A percentile compares a stretch with the other conserved stretches of the same genome.
phyloP scores from a whole-genome alignment of 2,113 vertebrate species.

The Thryonomys swinderianus region DNA sequence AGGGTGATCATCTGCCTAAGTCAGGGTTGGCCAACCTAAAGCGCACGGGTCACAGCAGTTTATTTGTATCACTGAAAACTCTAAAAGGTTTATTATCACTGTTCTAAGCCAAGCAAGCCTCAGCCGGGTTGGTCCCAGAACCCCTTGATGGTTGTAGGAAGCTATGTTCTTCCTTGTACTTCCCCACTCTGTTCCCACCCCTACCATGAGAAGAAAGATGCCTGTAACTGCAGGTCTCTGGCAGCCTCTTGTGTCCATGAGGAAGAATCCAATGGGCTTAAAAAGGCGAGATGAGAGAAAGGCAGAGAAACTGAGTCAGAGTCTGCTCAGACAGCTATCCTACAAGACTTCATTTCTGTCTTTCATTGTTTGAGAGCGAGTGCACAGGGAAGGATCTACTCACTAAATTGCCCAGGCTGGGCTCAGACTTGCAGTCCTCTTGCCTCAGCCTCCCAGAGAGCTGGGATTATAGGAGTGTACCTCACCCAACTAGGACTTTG shows the following conservation, averaged over 20 bases:
- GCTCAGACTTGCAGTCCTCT: background rate
- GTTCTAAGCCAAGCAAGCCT: background rate
- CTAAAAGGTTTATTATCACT: background rate
- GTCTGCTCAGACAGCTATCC: background rate
- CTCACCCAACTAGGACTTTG: background rate
- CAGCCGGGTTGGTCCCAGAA: background rate
- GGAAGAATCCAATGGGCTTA: background rate
- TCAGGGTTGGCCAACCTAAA: background rate
- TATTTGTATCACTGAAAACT: background rate
- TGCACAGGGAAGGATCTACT: too few relatives aligned
- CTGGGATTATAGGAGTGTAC: background rate
- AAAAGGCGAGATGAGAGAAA: background rate
- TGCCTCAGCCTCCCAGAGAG: background rate
- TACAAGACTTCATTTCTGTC: background rate
- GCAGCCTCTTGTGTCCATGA: constrained; percentile 16
- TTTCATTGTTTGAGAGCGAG: background rate
- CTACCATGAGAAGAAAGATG: background rate
- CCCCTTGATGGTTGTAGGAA: background rate
- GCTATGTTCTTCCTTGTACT: background rate
- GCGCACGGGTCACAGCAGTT: background rate
- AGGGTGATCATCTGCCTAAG: background rate
- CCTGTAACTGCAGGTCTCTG: background rate
- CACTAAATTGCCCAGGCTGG: background rate
- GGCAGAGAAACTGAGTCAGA: background rate
- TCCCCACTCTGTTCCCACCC: background rate